These are phyloP conservation scores for Caenorhabditis sp. DNA, from an alignment of 2,888 invertebrate species.

Conservation along the genomic window DNA sequence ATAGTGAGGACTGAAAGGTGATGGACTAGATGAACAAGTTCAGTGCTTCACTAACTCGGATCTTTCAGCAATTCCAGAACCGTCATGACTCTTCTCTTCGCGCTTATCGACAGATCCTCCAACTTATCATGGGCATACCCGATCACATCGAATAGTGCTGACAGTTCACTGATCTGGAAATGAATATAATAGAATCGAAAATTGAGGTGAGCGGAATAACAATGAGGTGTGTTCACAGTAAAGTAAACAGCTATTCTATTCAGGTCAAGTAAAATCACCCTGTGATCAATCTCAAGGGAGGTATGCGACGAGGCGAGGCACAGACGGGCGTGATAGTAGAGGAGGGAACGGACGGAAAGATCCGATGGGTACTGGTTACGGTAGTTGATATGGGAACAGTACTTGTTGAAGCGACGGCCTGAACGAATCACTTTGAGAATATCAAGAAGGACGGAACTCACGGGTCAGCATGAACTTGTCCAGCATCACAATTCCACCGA, in stretches of 20 bases:
- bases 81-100: slow-evolving; percentile 92
- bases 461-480: slow-evolving; percentile 91
- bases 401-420: slow-evolving; percentile 74
- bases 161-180: slow-evolving; percentile 87
- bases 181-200: too few relatives aligned
- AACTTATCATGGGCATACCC: slow-evolving; percentile 91
- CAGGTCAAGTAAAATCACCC: slow-evolving; percentile 55
- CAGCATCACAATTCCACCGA: slow-evolving; percentile 92
- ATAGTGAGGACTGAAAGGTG: slow-evolving; percentile 73
- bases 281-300: slow-evolving; percentile 62
- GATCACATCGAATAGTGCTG: slow-evolving; percentile 94
- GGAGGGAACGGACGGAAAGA: slow-evolving; percentile 66
- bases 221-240: too few relatives aligned
- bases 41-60: slow-evolving; percentile 88
- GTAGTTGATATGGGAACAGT: slow-evolving; percentile 73
- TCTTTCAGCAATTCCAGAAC: slow-evolving; percentile 95
- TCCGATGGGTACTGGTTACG: slow-evolving; percentile 59
- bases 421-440: slow-evolving; percentile 83
- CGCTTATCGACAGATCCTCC: slow-evolving; percentile 91
- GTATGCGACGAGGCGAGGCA: slow-evolving; percentile 62
- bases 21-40: background rate
- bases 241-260: too few relatives aligned
- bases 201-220: too few relatives aligned
- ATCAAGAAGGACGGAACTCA: too few relatives aligned
- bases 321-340: slow-evolving; percentile 73